Percentiles rank a stretch among this genome's conserved stretches.
Conservation (phyloP, 2,888 invertebrate genomes). For the Oxycera nigricornis region DNA sequence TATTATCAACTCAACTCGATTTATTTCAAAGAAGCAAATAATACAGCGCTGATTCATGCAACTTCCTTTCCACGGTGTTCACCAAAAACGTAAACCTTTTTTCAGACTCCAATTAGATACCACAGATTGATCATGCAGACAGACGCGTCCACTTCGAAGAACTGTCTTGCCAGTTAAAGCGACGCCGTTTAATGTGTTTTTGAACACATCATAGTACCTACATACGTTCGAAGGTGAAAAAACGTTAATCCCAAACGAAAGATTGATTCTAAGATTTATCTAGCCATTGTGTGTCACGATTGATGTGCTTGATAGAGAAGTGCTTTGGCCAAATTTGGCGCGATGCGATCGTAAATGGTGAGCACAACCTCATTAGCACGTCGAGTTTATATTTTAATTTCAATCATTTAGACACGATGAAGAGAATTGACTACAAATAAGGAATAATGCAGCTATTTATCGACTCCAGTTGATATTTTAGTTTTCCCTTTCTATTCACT, state of each 20-base stretch:
- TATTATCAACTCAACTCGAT: too few species aligned
- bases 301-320: not conserved
- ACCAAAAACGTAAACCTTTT: too few species aligned
- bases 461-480: not conserved
- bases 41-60: too few species aligned
- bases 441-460: not conserved
- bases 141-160: too few species aligned
- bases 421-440: not conserved
- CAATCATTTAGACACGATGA: not conserved
- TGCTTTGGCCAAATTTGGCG: not conserved
- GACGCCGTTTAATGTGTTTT: too few species aligned
- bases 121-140: too few species aligned
- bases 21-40: too few species aligned
- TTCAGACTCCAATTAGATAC: too few species aligned
- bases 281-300: not conserved
- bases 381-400: not conserved
- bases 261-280: not conserved
- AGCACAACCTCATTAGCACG: not conserved
- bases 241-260: not conserved
- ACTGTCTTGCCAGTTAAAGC: too few species aligned
- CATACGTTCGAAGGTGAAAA: not conserved
- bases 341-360: not conserved
- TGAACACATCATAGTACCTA: too few species aligned
- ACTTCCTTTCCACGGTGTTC: too few species aligned
- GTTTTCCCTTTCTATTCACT: not conserved